Base-by-base conservation (phyloP, 2,797 vertebrate genomes). In the Eulemur albifrons region DNA sequence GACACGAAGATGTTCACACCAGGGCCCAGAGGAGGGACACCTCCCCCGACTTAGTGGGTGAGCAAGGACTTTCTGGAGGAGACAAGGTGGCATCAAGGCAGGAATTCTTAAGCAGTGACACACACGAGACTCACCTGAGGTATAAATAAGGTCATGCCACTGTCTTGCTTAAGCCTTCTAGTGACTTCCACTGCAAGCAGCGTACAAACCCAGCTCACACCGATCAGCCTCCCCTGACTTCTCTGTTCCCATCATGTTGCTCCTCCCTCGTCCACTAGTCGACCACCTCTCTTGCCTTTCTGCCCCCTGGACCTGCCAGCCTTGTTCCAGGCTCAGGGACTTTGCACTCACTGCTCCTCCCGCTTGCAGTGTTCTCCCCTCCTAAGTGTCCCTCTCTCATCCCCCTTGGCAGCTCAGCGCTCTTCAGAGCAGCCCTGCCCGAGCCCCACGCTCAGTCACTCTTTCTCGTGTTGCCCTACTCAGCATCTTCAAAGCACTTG, bases 171-270 rank as follows among this genome's bases (percentile, higher is more conserved):
- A 63, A n/a, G 32, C 11, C 11, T 14, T 48, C 50, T 4, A 5
- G 6, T 25, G 57, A 59, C 25, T 50, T 21, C 32, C 17, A 13
- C 13, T 0, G 3, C 40, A 43, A 52, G 50, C 48, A 35, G 72
- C 50, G 15, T 6, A 14, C 23, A 65, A 21, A 70, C 59, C 4
- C 73, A 35, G 2, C 30, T 20, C n/a, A 25, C 14, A 12, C 11
- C 27, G 1, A 63, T 3, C 27, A 2, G 10, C 7, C 61, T 69
- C 12, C 0, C 0, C n/a, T 17, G 18, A 5, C 20, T 35, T 72
- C 50, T 76, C 35, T 20, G 35, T 15, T 5, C 12, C n/a, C 38
- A 18, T 7, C 23, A 15, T 17, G 25, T 1, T 30, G 6, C 18
- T 27, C 18, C 38, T 25, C 30, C 35, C 79, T 61, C 4, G 10